Evolutionary conservation across 2,888 invertebrate species (phyloP).

Genomic region (Prostheceraeus crozeri): DNA sequence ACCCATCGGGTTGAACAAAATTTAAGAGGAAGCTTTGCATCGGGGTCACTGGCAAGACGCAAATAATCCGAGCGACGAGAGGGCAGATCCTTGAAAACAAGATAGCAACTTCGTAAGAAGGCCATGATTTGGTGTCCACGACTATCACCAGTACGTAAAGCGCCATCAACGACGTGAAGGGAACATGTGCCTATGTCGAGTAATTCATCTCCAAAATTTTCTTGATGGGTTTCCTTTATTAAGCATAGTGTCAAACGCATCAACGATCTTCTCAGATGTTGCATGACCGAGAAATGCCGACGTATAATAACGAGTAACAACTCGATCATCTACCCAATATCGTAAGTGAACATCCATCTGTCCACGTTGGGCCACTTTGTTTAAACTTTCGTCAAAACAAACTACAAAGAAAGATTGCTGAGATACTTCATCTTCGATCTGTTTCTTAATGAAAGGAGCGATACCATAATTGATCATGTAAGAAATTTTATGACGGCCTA

Average conservation of each 20-base stretch:
- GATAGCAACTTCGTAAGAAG: constrained; percentile 22
- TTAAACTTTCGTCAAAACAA: constrained; percentile 15
- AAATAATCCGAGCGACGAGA: constrained; percentile 21
- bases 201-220: too few relatives aligned
- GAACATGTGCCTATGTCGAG: constrained; percentile 19
- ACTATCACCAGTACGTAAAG: constrained; percentile 15
- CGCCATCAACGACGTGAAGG: constrained; percentile 27
- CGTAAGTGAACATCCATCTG: constrained; percentile 17
- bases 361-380: constrained; percentile 14
- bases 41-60: constrained; percentile 13
- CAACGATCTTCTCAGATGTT: background rate
- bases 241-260: constrained; percentile 18
- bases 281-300: constrained; percentile 20
- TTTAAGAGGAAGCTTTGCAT: constrained; percentile 5
- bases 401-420: constrained; percentile 8
- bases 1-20: constrained; percentile 9
- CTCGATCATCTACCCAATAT: constrained; percentile 13
- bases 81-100: constrained; percentile 21
- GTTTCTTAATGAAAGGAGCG: constrained; percentile 10
- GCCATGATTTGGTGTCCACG: background rate
- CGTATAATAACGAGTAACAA: constrained; percentile 15
- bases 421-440: background rate
- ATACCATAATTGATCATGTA: constrained; percentile 6
- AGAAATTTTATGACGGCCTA: constrained; percentile 6
- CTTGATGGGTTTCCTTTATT: too few relatives aligned